These are phyloP conservation scores for Deilephila elpenor DNA, from an alignment of 2,888 invertebrate genomes.

Conservation along the genomic window DNA sequence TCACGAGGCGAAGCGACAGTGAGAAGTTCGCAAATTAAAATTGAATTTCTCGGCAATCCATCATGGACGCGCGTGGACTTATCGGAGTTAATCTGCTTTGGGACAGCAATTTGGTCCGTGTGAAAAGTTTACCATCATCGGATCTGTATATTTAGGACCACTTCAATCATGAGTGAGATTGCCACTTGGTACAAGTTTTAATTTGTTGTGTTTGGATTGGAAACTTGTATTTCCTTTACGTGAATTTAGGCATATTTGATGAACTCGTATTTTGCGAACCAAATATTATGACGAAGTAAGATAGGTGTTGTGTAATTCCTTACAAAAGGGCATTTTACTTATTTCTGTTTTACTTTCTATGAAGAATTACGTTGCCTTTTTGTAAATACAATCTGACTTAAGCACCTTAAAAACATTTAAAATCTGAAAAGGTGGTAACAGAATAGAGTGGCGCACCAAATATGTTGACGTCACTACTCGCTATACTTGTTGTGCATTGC, in stretches of 20 bases:
- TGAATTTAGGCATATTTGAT: not conserved
- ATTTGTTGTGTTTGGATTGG: constrained; percentile 2
- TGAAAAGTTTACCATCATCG: constrained; percentile 42
- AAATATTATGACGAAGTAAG: not conserved
- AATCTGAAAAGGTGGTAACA: too few relatives aligned
- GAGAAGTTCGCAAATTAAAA: constrained; percentile 20
- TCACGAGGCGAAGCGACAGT: too few relatives aligned
- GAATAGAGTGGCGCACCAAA: too few relatives aligned
- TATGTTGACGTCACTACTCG: too few relatives aligned
- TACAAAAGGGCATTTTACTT: not conserved
- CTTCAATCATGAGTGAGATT: not conserved
- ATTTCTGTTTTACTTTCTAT: too few relatives aligned
- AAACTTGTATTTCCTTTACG: not conserved
- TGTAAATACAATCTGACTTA: too few relatives aligned
- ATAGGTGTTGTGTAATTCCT: not conserved
- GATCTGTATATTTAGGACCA: constrained; percentile 45
- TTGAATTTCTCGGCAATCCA: constrained; percentile 11
- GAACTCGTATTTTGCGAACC: not conserved
- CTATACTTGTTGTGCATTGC: too few relatives aligned
- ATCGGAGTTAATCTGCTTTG: constrained; percentile 36
- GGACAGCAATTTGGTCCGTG: constrained; percentile 42
- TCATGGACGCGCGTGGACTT: constrained; percentile 24
- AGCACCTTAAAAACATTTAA: too few relatives aligned
- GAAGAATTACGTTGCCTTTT: too few relatives aligned
- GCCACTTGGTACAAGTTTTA: constrained; percentile 16